Conservation (phyloP, 2,888 invertebrate species). For the Lasioglossum oenotherae region DNA sequence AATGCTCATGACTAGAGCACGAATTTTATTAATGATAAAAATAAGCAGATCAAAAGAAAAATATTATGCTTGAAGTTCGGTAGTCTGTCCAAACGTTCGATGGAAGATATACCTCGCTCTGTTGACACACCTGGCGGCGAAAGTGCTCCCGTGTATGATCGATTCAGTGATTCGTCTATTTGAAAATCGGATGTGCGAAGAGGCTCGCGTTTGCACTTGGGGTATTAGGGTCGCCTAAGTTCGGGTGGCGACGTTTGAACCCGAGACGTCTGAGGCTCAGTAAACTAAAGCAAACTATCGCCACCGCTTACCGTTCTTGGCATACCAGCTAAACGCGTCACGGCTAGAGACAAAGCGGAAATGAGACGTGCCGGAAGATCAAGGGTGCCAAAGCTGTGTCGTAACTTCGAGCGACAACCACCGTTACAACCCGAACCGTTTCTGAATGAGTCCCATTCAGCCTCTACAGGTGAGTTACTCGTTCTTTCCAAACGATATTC, state of each 20-base stretch:
- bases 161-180: conserved; percentile 29
- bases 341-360: conserved; percentile 63
- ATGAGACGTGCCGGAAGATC: conserved; percentile 66
- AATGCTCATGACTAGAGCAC: too few species aligned
- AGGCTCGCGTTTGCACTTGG: conserved; percentile 45
- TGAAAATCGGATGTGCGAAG: conserved; percentile 48
- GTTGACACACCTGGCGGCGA: background rate
- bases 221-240: conserved; percentile 64
- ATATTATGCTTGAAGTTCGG: background rate
- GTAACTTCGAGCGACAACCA: conserved; percentile 50
- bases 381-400: conserved; percentile 55
- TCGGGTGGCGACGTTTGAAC: conserved; percentile 65
- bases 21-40: too few species aligned
- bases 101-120: background rate
- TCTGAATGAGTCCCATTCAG: background rate
- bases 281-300: conserved; percentile 81
- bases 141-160: background rate
- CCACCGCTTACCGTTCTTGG: conserved; percentile 76
- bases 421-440: background rate
- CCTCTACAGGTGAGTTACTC: background rate
- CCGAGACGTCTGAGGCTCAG: conserved; percentile 73
- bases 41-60: too few species aligned
- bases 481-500: background rate
- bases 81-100: background rate
- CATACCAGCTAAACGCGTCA: conserved; percentile 72